A percentile compares a stretch with the other conserved stretches of the same genome.
Evolutionary conservation across 2,113 vertebrate species (phyloP).

Genomic region (Alethe diademata): DNA sequence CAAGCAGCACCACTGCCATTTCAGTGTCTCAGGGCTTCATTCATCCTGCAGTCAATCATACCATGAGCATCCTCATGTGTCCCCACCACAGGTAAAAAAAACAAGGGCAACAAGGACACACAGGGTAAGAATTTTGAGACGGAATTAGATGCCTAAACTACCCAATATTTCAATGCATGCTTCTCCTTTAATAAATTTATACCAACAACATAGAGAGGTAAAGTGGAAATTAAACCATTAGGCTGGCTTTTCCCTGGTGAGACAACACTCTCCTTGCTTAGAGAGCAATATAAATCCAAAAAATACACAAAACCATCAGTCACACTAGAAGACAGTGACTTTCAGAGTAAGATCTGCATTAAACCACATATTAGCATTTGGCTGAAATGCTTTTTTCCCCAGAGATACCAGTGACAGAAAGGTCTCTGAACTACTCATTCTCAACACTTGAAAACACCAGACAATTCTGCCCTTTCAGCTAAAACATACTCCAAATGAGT

Average conservation of each 20-base stretch:
- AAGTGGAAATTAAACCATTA: background rate
- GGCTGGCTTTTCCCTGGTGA: background rate
- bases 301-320: background rate
- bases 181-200: background rate
- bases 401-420: background rate
- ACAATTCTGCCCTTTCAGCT: background rate
- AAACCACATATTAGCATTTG: background rate
- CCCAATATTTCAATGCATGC: background rate
- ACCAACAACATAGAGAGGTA: fast-evolving
- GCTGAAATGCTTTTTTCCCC: background rate
- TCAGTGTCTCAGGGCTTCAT: background rate
- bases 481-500: background rate
- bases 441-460: background rate
- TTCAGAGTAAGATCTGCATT: background rate
- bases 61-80: background rate
- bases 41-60: background rate
- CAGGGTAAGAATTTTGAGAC: background rate
- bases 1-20: background rate
- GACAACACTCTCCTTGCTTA: background rate
- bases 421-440: background rate
- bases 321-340: background rate
- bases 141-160: background rate
- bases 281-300: background rate
- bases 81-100: background rate
- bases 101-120: background rate